Evolutionary conservation across 2,888 invertebrate genomes (phyloP).

Genomic region (Campaea margaritaria): DNA sequence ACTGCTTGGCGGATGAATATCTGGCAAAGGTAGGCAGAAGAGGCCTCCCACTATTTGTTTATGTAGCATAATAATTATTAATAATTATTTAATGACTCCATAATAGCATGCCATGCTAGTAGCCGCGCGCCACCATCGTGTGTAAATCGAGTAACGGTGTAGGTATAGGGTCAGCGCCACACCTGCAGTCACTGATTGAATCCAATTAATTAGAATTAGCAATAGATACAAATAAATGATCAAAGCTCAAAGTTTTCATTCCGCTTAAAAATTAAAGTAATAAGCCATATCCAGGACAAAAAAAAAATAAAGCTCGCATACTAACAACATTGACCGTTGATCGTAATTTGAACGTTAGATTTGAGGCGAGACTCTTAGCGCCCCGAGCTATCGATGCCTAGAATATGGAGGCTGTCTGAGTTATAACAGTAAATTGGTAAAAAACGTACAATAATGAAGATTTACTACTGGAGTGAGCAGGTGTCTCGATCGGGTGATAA

Average conservation of each 20-base stretch:
- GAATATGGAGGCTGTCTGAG: slow-evolving; percentile 34
- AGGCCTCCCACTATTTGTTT: too few relatives aligned
- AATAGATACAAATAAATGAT: neutral
- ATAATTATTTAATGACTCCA: slow-evolving; percentile 6
- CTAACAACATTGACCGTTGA: slow-evolving; percentile 22
- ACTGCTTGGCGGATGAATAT: too few relatives aligned
- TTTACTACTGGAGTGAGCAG: slow-evolving; percentile 70
- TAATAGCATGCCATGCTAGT: too few relatives aligned
- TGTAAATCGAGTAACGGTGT: slow-evolving; percentile 8
- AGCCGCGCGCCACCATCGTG: neutral
- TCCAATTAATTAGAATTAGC: slow-evolving; percentile 4
- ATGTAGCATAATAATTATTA: too few relatives aligned
- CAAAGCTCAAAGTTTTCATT: neutral
- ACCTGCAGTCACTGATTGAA: slow-evolving; percentile 3
- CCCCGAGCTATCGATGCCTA: slow-evolving; percentile 49
- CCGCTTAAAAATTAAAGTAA: neutral
- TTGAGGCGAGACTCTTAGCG: slow-evolving; percentile 36
- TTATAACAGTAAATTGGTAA: slow-evolving; percentile 72
- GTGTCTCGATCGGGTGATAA: slow-evolving; percentile 73
- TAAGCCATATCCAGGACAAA: slow-evolving; percentile 1
- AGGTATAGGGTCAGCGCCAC: neutral
- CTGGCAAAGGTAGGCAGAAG: too few relatives aligned
- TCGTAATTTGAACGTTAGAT: slow-evolving; percentile 34
- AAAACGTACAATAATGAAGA: slow-evolving; percentile 74
- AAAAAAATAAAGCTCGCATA: slow-evolving; percentile 3